Base-by-base conservation (phyloP, 2,113 vertebrate genomes). In the Erpornis zantholeuca region DNA sequence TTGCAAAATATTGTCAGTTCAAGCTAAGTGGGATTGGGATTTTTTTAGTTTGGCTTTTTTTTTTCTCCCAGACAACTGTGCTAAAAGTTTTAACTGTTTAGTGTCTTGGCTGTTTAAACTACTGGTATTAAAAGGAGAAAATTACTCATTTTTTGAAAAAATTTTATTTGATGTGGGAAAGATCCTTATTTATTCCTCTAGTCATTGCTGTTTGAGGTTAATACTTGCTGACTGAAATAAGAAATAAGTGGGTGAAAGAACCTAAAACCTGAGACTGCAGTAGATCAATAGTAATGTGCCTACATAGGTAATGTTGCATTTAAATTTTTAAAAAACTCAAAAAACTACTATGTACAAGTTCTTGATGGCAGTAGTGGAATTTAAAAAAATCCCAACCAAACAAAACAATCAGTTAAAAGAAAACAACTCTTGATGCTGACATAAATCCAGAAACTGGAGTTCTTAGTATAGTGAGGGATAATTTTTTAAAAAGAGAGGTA, bases 361-460 rank as follows among this genome's bases (percentile, higher is more conserved):
- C 20, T 82, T 59, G 44, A 42, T 47, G 35, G 9, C 29, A 77
- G 29, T 68, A 60, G 12, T 49, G 3, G 16, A 61, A 78, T 70
- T 40, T 1, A 6, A 65, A 44, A 36, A 54, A 31, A 19, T 25
- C 9, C 9, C 4, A 31, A 57, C 3, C 21, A 15, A 35, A 52
- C 7, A 31, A 64, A 25, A 8, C 9, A 16, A 24, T 9, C 23
- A 29, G 2, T 15, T 25, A n/a, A 17, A 45, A 36, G 44, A 66
- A 25, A 21, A 28, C 6, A 23, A 0, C 1, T 27, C 15, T 36
- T 40, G 6, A 42, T 11, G 14, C 17, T 72, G 25, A 23, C 3
- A 3, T 33, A 72, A 80, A 69, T 69, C 8, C 21, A 28, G 11
- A 53, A 65, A 44, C 10, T 83, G 49, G 22, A 84, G 24, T 64